Evolutionary conservation across 1,140 invertebrate species (phyloP).

Genomic region (Zeugodacus cucurbitae): DNA sequence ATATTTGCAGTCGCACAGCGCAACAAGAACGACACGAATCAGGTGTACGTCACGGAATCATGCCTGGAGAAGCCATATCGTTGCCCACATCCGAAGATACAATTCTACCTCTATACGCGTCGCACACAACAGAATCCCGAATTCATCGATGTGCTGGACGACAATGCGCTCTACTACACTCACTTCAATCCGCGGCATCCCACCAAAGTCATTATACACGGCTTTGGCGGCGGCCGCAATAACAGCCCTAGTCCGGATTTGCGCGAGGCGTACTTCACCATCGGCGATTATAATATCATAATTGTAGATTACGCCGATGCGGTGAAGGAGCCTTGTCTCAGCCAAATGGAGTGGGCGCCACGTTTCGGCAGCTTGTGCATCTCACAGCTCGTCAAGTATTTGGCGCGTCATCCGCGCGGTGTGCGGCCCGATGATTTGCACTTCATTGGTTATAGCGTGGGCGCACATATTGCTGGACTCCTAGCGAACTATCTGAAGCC

Average conservation of each 20-base stretch:
- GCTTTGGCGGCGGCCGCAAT: constrained; percentile 82
- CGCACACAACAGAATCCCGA: constrained; percentile 79
- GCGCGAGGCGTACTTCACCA: constrained; percentile 80
- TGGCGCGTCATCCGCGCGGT: constrained; percentile 80
- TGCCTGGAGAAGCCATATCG: constrained; percentile 82
- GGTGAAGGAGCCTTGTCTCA: constrained; percentile 84
- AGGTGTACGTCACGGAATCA: constrained; percentile 80
- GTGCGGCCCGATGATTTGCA: constrained; percentile 79
- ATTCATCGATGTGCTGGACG: constrained; percentile 75
- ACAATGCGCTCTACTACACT: constrained; percentile 75
- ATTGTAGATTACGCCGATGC: constrained; percentile 85
- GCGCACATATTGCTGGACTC: constrained; percentile 85
- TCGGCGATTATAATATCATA: constrained; percentile 86
- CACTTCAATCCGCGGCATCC: constrained; percentile 79
- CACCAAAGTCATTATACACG: constrained; percentile 85
- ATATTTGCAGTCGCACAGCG: constrained; percentile 54
- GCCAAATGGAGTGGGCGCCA: constrained; percentile 85
- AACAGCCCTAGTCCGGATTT: constrained; percentile 84
- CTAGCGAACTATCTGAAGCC: constrained; percentile 80
- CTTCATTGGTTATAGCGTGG: constrained; percentile 86
- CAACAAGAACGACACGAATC: constrained; percentile 54
- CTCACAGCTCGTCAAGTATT: constrained; percentile 81
- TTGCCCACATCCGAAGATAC: constrained; percentile 84
- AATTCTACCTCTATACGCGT: constrained; percentile 86
- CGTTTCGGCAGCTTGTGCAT: constrained; percentile 84